Evolutionary conservation across 2,797 vertebrate species (phyloP).

Genomic region (Pterois miles): DNA sequence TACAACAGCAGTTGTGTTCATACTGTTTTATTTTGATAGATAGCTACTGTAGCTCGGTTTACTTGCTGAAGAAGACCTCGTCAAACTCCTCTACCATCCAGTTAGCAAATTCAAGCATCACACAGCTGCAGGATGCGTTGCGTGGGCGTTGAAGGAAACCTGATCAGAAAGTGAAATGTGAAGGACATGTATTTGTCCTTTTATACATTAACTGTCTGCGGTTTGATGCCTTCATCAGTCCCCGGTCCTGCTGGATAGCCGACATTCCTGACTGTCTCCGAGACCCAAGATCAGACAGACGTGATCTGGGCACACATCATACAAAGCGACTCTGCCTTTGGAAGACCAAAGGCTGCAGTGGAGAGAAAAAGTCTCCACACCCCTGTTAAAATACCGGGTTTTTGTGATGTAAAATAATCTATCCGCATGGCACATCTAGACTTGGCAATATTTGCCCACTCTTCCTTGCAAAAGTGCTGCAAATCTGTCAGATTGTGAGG

Average conservation of each 20-base stretch:
- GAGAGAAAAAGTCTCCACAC: too few relatives aligned
- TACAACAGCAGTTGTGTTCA: neutral
- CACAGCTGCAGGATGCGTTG: constrained; percentile 35
- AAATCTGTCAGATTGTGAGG: too few relatives aligned
- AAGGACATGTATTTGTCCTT: constrained; percentile 49
- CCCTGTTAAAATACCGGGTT: too few relatives aligned
- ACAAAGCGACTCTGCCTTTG: neutral
- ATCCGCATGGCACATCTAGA: too few relatives aligned
- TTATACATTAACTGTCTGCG: constrained; percentile 33
- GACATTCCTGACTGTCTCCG: constrained; percentile 46
- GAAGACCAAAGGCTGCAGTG: constrained; percentile 1
- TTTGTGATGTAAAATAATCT: too few relatives aligned
- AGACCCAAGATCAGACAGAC: constrained; percentile 35
- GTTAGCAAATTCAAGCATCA: constrained; percentile 8
- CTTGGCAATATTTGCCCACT: too few relatives aligned
- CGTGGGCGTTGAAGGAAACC: constrained; percentile 8
- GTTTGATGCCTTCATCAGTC: constrained; percentile 33
- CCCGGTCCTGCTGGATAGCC: constrained; percentile 23
- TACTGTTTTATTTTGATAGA: constrained; percentile 6
- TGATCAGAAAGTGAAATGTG: constrained; percentile 13
- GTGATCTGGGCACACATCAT: neutral
- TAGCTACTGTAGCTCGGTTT: neutral
- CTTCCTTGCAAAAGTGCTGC: too few relatives aligned
- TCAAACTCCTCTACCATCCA: constrained; percentile 16
- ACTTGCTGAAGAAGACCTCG: neutral